Conservation (phyloP, 2,888 invertebrate genomes). For the Melolontha melolontha region DNA sequence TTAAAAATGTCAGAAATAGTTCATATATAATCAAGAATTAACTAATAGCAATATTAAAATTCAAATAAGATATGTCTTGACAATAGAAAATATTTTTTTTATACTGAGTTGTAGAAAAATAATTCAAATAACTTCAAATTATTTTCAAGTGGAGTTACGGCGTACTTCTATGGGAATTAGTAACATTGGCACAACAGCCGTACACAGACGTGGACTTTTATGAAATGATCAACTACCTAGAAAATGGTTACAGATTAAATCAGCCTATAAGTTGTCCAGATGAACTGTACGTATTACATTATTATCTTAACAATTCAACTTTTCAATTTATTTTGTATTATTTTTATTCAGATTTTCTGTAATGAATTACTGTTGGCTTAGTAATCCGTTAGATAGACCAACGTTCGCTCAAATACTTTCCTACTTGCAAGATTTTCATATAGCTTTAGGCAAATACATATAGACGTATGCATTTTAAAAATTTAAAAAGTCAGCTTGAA, state of each 20-base stretch:
- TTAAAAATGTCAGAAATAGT: no score
- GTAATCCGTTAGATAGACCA: constrained; percentile 73
- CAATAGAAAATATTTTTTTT: no score
- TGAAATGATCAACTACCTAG: constrained; percentile 88
- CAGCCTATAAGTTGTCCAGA: constrained; percentile 96
- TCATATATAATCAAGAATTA: no score
- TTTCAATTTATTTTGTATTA: neutral
- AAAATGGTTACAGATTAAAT: constrained; percentile 88
- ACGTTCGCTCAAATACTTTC: constrained; percentile 78
- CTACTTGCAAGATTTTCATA: constrained; percentile 79
- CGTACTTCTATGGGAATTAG: constrained; percentile 94
- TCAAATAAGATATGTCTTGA: no score
- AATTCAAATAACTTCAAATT: constrained; percentile 5
- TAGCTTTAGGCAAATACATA: constrained; percentile 77
- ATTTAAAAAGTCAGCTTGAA: no score
- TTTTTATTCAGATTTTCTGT: constrained; percentile 71
- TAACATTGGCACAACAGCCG: constrained; percentile 90
- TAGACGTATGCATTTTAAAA: constrained; percentile 56
- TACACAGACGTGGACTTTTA: constrained; percentile 92
- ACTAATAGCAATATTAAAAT: no score
- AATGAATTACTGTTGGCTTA: constrained; percentile 83
- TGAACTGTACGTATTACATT: constrained; percentile 82
- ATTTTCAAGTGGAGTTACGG: constrained; percentile 89
- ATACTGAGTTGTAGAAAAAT: no score
- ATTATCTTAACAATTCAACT: no score